Conservation (phyloP, 2,113 vertebrate species). For the Lasiurus borealis region DNA sequence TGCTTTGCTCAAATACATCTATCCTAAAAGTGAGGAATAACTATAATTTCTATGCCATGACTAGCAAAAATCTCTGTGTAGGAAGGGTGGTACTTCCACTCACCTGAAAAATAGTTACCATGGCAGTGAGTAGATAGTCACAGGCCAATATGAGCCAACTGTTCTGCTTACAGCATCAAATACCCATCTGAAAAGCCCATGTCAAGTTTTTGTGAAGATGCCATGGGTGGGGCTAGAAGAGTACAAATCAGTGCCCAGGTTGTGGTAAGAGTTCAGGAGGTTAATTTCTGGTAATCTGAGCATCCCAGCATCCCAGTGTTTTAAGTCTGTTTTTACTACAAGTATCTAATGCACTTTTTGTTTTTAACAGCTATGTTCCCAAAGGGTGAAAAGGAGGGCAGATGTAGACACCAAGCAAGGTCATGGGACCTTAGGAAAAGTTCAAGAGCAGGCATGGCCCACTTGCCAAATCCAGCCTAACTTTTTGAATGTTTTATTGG, state of each 20-base stretch:
- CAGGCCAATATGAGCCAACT: background rate
- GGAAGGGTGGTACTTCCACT: background rate
- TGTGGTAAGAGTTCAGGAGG: background rate
- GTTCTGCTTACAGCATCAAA: background rate
- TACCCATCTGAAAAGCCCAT: background rate
- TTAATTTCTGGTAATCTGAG: conserved; percentile 40
- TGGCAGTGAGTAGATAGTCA: background rate
- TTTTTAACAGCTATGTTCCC: conserved; percentile 17
- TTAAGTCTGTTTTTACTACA: background rate
- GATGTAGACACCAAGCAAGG: background rate
- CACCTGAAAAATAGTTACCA: conserved; percentile 27
- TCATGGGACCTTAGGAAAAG: background rate
- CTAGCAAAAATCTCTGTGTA: background rate
- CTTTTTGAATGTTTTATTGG: background rate
- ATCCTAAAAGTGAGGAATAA: background rate
- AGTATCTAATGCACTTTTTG: conserved; percentile 23
- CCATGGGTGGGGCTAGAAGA: background rate
- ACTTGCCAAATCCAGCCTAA: background rate
- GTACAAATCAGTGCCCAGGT: background rate
- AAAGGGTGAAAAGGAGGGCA: background rate
- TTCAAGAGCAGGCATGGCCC: background rate
- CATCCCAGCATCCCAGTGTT: background rate
- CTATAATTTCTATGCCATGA: background rate
- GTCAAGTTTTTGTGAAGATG: conserved; percentile 10
- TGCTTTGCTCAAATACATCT: background rate